Evolutionary conservation across 2,113 vertebrate genomes (phyloP).

Genomic region (Stomatorhinus ivindoensis): DNA sequence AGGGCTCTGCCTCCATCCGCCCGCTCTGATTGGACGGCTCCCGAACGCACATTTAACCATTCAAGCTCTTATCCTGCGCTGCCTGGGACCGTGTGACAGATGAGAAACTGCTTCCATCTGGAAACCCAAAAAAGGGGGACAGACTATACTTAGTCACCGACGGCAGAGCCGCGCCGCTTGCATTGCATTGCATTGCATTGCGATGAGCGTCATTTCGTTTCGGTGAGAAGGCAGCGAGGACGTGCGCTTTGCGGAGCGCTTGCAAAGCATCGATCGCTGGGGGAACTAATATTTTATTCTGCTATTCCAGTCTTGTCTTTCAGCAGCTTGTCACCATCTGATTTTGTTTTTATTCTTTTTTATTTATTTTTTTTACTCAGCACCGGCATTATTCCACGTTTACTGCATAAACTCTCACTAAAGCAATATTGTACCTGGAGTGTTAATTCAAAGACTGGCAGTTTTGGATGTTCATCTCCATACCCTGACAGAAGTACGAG

Average conservation of each 20-base stretch:
- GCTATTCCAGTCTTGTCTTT: slow-evolving; percentile 28
- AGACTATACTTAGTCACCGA: slow-evolving; percentile 30
- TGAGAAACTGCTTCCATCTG: slow-evolving; percentile 43
- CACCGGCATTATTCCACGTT: background rate
- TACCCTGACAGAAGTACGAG: slow-evolving; percentile 27
- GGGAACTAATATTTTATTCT: slow-evolving; percentile 36
- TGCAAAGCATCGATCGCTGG: slow-evolving; percentile 28
- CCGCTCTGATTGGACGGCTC: slow-evolving; percentile 37
- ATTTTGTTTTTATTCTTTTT: background rate
- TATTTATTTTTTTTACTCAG: background rate
- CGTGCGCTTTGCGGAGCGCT: slow-evolving; percentile 18
- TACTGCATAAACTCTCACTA: slow-evolving; percentile 11
- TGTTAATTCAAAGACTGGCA: slow-evolving; percentile 25
- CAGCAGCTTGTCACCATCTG: slow-evolving; percentile 8
- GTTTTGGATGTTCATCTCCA: slow-evolving; percentile 36
- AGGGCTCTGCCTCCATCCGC: slow-evolving; percentile 33
- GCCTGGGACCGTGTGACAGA: slow-evolving; percentile 35
- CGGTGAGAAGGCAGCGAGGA: slow-evolving; percentile 24
- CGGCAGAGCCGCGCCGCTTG: slow-evolving; percentile 29
- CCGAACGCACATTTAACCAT: slow-evolving; percentile 35
- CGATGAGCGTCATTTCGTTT: slow-evolving; percentile 26
- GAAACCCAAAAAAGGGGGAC: slow-evolving; percentile 29
- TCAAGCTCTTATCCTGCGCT: slow-evolving; percentile 27
- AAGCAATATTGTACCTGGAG: slow-evolving; percentile 22
- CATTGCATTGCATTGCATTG: slow-evolving; percentile 35